Base-by-base conservation (phyloP, 2,113 vertebrate species). In the Acinonyx jubatus region DNA sequence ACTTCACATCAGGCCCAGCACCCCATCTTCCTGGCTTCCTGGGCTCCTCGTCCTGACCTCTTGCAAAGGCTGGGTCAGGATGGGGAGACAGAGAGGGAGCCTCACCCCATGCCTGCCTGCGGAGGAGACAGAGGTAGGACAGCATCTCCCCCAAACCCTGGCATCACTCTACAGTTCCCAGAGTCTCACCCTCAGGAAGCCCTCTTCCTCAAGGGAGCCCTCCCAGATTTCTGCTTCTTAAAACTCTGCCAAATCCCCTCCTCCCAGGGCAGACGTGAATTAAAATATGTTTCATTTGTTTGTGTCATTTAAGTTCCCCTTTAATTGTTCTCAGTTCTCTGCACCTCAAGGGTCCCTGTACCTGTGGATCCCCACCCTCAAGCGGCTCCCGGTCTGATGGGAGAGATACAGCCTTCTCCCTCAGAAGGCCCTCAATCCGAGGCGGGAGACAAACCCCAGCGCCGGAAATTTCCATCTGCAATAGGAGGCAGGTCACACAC, bases 241-340 rank as follows among this genome's bases (percentile, higher is more conserved):
- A 82, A 73, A 89, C 31, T 38, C 55, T 36, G 36, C 87, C 63
- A 57, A 90, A n/a, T 95, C 55, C 31, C 52, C 27, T 48, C 68
- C 29, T 86, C 85, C 4, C 23, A 45, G 27, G 33, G 41, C 5
- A 76, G 81, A 79, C 6, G 31, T 23, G 69, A 92, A 84, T 91
- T 61, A 68, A 93, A 89, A 81, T 48, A 86, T 19, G 82, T 78
- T 18, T 87, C 27, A 71, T 74, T 65, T 57, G 29, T 65, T 66
- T 87, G n/a, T 41, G 55, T 89, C 74, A 74, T 52, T 36, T 52
- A 88, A 50, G 15, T 69, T 92, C 36, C 93, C 66, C 55, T 96
- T 96, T 97, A 97, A 94, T 97, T 83, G 63, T 52, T 38, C 31
- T 84, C 41, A 48, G 33, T 18, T 73, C 65, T 25, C n/a, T 79